Evolutionary conservation across 1,140 invertebrate genomes (phyloP).

Genomic region (Cryptotermes secundus): DNA sequence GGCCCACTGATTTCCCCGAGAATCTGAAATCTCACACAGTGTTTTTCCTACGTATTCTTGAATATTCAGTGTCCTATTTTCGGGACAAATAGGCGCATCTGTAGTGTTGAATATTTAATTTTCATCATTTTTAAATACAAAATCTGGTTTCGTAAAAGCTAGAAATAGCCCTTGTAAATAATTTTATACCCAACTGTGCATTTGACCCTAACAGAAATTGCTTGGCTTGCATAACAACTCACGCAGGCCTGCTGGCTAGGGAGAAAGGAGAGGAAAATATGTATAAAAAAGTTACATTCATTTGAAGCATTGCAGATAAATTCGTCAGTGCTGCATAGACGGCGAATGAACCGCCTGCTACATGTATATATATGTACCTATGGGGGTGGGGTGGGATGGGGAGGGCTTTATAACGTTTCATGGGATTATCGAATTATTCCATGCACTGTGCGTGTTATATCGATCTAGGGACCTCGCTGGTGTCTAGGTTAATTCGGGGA

Average conservation of each 20-base stretch:
- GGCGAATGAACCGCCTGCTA: background rate
- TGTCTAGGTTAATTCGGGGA: constrained; percentile 18
- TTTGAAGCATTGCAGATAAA: constrained; percentile 15
- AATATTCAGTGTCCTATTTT: no score
- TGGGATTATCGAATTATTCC: constrained; percentile 19
- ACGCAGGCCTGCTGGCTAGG: no score
- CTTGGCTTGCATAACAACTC: background rate
- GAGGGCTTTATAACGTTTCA: constrained; percentile 19
- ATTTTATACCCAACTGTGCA: background rate
- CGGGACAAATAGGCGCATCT: no score
- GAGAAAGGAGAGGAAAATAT: background rate
- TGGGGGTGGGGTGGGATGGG: background rate
- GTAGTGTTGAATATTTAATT: no score
- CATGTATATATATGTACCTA: constrained; percentile 4
- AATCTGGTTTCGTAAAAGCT: no score
- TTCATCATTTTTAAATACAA: no score
- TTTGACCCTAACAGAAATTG: background rate
- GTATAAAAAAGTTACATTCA: constrained; percentile 1
- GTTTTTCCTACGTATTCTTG: no score
- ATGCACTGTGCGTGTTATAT: constrained; percentile 16
- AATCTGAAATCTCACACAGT: no score
- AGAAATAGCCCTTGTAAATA: background rate
- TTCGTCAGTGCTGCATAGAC: background rate
- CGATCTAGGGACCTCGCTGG: constrained; percentile 16
- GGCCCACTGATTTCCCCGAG: no score